Evolutionary conservation across 2,797 vertebrate genomes (phyloP).

Genomic region (Microhierax caerulescens): DNA sequence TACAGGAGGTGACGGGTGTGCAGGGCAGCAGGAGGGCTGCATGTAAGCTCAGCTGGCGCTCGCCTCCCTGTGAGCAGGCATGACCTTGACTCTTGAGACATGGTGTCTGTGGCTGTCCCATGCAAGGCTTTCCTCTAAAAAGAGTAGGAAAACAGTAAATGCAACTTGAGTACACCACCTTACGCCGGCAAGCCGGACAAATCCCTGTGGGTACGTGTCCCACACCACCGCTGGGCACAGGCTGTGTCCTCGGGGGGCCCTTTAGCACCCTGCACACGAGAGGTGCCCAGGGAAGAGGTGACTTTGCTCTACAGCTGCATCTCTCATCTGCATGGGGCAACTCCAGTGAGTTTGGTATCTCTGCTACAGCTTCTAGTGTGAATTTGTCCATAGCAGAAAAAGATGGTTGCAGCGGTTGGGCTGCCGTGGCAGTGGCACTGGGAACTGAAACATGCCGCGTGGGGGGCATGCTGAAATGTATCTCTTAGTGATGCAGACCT

Average conservation of each 20-base stretch:
- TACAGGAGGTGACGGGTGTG: accelerated
- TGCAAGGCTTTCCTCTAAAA: not conserved
- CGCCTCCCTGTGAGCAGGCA: accelerated
- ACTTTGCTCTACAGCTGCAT: not conserved
- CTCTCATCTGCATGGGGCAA: not conserved
- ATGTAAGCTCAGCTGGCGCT: accelerated
- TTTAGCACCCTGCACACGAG: accelerated
- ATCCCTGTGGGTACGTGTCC: not conserved
- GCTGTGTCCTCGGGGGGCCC: not conserved
- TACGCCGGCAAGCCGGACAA: not conserved
- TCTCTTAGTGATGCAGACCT: not conserved
- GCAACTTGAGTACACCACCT: not conserved
- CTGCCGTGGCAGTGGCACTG: not conserved
- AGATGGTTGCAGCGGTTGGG: not conserved
- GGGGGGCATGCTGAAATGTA: not conserved
- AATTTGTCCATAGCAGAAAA: not conserved
- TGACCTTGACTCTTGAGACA: accelerated
- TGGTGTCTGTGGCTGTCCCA: not conserved
- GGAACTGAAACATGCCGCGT: not conserved
- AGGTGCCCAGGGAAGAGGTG: not conserved
- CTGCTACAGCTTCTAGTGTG: not conserved
- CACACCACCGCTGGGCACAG: accelerated
- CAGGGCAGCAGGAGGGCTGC: not conserved
- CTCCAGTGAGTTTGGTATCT: not conserved
- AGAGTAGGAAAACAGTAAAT: not conserved